Base-by-base conservation (phyloP, 2,113 vertebrate genomes). In the Bombycilla garrulus region DNA sequence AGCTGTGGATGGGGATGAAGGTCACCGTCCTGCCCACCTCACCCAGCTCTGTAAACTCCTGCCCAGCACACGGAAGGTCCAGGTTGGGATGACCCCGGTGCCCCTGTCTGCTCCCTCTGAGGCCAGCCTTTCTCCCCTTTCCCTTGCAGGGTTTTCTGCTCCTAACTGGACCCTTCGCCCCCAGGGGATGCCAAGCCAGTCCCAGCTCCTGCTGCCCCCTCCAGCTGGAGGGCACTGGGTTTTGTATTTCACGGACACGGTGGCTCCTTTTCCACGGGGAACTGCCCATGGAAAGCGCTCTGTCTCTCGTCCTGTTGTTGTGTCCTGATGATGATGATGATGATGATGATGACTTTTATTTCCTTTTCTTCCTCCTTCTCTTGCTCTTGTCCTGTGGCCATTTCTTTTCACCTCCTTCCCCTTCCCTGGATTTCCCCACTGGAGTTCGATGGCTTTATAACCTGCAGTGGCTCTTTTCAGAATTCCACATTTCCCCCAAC, bases 121-220 rank as follows among this genome's bases (percentile, higher is more conserved):
- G 83, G 29, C 25, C 1, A 0, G 31, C 48, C 84, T 97, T 71
- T 96, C 88, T 96, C 81, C 88, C 86, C 86, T 95, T 96, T 96
- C 88, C 66, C 82, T 95, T 78, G 57, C 97, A 98, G 98, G 97
- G 98, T 98, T 88, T 98, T 98, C 98, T 97, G 97, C 97, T 98
- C 98, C 96, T 98, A 98, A 98, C 90, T 12, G 91, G 96, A 98
- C 74, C 89, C 88, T 89, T 64, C 54, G 1, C 92, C 93, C 93
- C 81, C 60, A 91, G 11, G 89, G 95, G 96, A 97, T 85, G 96
- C 93, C 96, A 90, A 97, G 94, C 91, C 94, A 81, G 86, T 88
- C 86, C 81, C 78, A 85, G 96, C 66, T 25, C 66, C 95, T 92
- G 81, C 95, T 51, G 47, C 60, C 90, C 67, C 38, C 64, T 97